These are phyloP conservation scores for Stratiomys singularior DNA, from an alignment of 2,888 invertebrate genomes.

Conservation along the genomic window DNA sequence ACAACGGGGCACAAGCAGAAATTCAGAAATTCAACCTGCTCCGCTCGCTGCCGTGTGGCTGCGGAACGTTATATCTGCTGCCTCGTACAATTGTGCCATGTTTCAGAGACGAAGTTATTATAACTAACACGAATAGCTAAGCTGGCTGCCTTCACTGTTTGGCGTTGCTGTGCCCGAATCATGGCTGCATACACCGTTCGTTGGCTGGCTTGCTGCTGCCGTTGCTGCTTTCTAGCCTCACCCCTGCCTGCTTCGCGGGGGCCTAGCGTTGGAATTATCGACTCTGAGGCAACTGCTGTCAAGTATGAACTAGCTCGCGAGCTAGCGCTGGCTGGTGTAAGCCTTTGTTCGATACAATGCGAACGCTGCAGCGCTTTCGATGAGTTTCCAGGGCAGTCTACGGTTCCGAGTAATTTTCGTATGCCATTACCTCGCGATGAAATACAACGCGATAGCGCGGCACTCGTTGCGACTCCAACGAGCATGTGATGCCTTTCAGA, in stretches of 20 bases:
- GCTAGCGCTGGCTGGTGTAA: conserved; percentile 27
- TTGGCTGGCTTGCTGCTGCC: conserved; percentile 1
- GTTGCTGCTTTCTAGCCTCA: conserved; percentile 32
- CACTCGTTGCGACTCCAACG: neutral
- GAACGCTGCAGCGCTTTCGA: conserved; percentile 12
- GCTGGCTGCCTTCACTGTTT: conserved; percentile 28
- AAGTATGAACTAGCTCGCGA: conserved; percentile 26
- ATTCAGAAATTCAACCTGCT: conserved; percentile 44
- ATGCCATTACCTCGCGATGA: conserved; percentile 37
- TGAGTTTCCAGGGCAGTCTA: conserved; percentile 44
- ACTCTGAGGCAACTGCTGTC: conserved; percentile 44
- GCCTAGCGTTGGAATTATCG: conserved; percentile 5
- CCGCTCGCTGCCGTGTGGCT: conserved; percentile 15
- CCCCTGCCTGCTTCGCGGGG: neutral
- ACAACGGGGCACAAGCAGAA: conserved; percentile 37
- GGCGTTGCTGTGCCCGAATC: neutral
- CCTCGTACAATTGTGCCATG: conserved; percentile 43
- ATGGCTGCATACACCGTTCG: conserved; percentile 3
- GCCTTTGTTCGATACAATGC: conserved; percentile 34
- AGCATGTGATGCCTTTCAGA: neutral
- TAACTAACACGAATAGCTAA: conserved; percentile 32
- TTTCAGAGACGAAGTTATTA: conserved; percentile 38
- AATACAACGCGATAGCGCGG: conserved; percentile 17
- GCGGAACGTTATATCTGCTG: neutral
- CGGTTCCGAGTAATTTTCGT: conserved; percentile 40